Evolutionary conservation across 2,113 vertebrate genomes (phyloP).

Genomic region (Isichthys henryi): DNA sequence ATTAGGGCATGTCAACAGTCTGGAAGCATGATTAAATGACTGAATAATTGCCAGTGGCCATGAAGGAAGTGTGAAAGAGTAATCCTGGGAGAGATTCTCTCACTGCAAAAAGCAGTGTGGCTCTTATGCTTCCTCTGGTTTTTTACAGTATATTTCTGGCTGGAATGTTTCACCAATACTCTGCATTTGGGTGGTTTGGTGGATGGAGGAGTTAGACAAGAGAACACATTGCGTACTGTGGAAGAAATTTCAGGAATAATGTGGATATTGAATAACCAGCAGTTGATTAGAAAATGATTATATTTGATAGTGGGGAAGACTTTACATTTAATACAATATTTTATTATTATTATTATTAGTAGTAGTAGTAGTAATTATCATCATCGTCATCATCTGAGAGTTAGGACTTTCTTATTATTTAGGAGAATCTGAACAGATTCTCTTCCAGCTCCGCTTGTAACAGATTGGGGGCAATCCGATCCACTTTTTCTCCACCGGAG

Average conservation of each 20-base stretch:
- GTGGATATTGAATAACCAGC: background rate
- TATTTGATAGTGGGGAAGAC: background rate
- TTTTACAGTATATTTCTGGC: background rate
- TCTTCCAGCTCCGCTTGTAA: background rate
- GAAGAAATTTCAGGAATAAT: background rate
- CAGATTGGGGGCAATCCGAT: background rate
- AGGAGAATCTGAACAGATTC: background rate
- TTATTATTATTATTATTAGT: background rate
- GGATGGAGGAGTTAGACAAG: background rate
- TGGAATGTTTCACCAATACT: background rate
- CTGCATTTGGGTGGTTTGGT: background rate
- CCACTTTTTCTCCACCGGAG: background rate
- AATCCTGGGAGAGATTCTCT: background rate
- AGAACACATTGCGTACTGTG: background rate
- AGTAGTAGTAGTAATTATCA: background rate
- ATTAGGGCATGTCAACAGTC: constrained; percentile 38
- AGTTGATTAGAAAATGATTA: background rate
- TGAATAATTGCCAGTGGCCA: constrained; percentile 36
- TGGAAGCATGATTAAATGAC: constrained; percentile 39
- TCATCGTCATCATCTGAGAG: background rate
- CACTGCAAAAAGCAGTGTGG: background rate
- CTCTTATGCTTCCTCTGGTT: background rate
- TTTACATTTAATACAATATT: background rate
- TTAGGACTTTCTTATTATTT: background rate
- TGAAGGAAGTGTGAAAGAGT: constrained; percentile 17